Percentiles rank a stretch among this genome's conserved stretches.
Evolutionary conservation across 2,797 vertebrate species (phyloP).

Genomic region (Lateolabrax maculatus): DNA sequence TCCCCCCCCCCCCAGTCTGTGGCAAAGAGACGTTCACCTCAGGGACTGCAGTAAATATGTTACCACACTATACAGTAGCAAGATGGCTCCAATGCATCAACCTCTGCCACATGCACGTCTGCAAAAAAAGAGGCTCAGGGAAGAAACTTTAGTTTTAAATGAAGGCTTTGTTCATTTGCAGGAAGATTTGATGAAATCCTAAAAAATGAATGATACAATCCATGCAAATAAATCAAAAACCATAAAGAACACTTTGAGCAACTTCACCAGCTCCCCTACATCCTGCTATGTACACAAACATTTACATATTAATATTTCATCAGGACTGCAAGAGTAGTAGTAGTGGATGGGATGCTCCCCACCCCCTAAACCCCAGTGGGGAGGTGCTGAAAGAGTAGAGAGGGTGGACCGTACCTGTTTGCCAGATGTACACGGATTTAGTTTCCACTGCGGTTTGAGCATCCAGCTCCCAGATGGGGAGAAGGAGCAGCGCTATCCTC

Average conservation of each 20-base stretch:
- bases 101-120: constrained; percentile 28
- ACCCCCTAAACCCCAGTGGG: neutral
- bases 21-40: constrained; percentile 54
- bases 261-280: constrained; percentile 19
- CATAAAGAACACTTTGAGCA: constrained; percentile 5
- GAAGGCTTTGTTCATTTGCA: neutral
- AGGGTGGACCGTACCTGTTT: constrained; percentile 88
- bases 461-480: constrained; percentile 76
- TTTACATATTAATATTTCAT: constrained; percentile 53
- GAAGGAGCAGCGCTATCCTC: constrained; percentile 82
- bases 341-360: constrained; percentile 17
- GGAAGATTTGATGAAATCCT: neutral
- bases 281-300: constrained; percentile 31
- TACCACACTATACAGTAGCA: constrained; percentile 45
- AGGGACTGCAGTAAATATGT: constrained; percentile 74
- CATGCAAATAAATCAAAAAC: neutral
- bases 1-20: constrained; percentile 37
- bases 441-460: constrained; percentile 86
- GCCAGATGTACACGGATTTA: constrained; percentile 92
- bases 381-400: constrained; percentile 6
- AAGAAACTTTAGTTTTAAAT: constrained; percentile 48
- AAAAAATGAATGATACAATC: neutral
- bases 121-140: neutral
- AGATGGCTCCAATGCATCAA: constrained; percentile 62
- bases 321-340: constrained; percentile 11